Base-by-base conservation (phyloP, 2,888 invertebrate species). In the Ypsolopha sequella region DNA sequence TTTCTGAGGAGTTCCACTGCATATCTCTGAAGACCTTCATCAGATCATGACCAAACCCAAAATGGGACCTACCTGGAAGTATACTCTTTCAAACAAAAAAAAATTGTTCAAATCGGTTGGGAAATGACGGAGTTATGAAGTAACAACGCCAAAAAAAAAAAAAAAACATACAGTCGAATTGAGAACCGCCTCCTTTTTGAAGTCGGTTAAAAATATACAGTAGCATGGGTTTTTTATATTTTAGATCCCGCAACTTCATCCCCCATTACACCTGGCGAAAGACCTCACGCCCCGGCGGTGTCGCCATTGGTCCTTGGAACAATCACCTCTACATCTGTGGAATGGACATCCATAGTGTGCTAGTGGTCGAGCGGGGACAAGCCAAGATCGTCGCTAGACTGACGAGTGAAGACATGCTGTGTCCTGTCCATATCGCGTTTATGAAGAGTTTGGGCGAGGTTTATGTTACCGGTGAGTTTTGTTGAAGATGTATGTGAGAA, bases 241-340 rank as follows among this genome's bases (percentile, higher is more conserved):
- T 47, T 61, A 90, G 88, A 60, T 84, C 84, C 6, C 81, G 88
- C 34, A 77, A 73, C 55, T 90, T 89, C 63, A 62, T 77, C 7
- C 88, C 90, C 0, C 89, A 88, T 59, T 77, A 88, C 56, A 68
- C 88, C 33, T 88, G 89, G 89, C 79, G 82, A 41, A 87, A 89
- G 68, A 82, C 88, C 44, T 87, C 89, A 1, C 81, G 93, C 60
- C 93, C 93, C 0, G 88, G 91, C 24, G 93, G 93, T 1, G 76
- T 94, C 0, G 90, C 89, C 0, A 76, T 91, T 9, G 87, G 91
- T 36, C 90, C 90, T 0, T 91, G 91, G 87, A 84, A 81, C 56
- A 88, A 89, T 50, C 85, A 89, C 48, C 70, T 88, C 0, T 88
- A 89, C 63, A 86, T 93, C 45, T 91, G 91, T 58, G 90, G 92